These are phyloP conservation scores for Gambusia yucatana DNA, from an alignment of 2,797 vertebrate species.

Conservation along the genomic window DNA sequence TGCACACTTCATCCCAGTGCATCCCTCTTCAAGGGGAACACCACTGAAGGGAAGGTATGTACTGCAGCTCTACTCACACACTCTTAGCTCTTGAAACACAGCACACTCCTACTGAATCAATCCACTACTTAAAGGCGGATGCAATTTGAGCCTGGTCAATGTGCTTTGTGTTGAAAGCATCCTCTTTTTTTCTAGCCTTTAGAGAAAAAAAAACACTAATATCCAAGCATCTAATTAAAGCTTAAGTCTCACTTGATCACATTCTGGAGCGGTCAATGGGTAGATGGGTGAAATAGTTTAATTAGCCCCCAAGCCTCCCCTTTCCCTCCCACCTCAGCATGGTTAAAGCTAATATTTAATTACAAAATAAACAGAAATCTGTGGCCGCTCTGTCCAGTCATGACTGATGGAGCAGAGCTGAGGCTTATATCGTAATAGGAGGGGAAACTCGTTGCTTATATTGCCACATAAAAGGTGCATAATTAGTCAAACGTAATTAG, in stretches of 20 bases:
- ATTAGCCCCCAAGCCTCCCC: constrained; percentile 61
- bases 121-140: constrained; percentile 77
- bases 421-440: constrained; percentile 69
- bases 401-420: constrained; percentile 72
- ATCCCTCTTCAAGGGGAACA: constrained; percentile 67
- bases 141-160: constrained; percentile 78
- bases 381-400: constrained; percentile 74
- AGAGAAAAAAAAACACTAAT: constrained; percentile 45
- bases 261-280: constrained; percentile 76
- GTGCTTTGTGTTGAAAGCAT: constrained; percentile 78
- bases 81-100: constrained; percentile 75
- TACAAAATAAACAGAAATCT: constrained; percentile 81
- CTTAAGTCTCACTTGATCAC: constrained; percentile 79
- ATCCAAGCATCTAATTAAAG: constrained; percentile 80
- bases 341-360: constrained; percentile 83
- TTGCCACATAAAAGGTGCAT: constrained; percentile 78
- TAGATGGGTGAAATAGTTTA: constrained; percentile 70
- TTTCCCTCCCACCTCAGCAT: constrained; percentile 32
- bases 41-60: constrained; percentile 57
- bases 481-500: constrained; percentile 84
- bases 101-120: constrained; percentile 76
- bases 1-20: constrained; percentile 65
- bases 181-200: constrained; percentile 68
- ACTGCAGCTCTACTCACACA: constrained; percentile 74
- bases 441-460: constrained; percentile 72